phyloP scores from a whole-genome alignment of 2,888 invertebrate species.

The Alloplasta piceator region DNA sequence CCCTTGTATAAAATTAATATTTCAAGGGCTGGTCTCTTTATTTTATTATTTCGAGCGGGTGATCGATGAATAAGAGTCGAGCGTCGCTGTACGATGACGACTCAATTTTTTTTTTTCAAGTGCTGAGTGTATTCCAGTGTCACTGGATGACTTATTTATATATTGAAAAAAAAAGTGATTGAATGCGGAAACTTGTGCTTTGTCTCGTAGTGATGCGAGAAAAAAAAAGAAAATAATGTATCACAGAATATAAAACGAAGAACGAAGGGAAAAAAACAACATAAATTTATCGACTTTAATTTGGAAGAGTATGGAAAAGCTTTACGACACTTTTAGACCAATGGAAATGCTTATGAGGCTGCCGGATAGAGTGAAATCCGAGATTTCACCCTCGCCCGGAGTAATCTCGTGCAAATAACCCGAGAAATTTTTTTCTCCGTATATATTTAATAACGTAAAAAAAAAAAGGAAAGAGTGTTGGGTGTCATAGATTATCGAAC shows the following conservation, averaged over 20 bases:
- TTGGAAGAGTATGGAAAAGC: slow-evolving; percentile 55
- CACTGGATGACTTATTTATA: slow-evolving; percentile 65
- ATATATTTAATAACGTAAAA: slow-evolving; percentile 49
- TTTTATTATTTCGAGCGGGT: slow-evolving; percentile 62
- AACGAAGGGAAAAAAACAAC: slow-evolving; percentile 15
- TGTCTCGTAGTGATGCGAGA: slow-evolving; percentile 53
- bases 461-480: slow-evolving; percentile 53
- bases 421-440: slow-evolving; percentile 65
- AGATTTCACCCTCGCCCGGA: slow-evolving; percentile 54
- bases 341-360: slow-evolving; percentile 56
- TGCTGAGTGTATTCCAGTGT: slow-evolving; percentile 49
- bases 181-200: slow-evolving; percentile 66
- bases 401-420: slow-evolving; percentile 43
- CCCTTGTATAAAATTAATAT: slow-evolving; percentile 59
- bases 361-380: slow-evolving; percentile 32
- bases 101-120: slow-evolving; percentile 33
- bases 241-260: slow-evolving; percentile 49
- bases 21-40: slow-evolving; percentile 63
- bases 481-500: slow-evolving; percentile 67
- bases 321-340: slow-evolving; percentile 46
- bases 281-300: slow-evolving; percentile 41
- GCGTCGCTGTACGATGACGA: slow-evolving; percentile 55
- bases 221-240: slow-evolving; percentile 43
- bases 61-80: slow-evolving; percentile 62
- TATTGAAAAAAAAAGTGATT: slow-evolving; percentile 48